Evolutionary conservation across 2,797 vertebrate species (phyloP), one percentile per base, ranked within the genome.

Genomic region (Channa striata): DNA sequence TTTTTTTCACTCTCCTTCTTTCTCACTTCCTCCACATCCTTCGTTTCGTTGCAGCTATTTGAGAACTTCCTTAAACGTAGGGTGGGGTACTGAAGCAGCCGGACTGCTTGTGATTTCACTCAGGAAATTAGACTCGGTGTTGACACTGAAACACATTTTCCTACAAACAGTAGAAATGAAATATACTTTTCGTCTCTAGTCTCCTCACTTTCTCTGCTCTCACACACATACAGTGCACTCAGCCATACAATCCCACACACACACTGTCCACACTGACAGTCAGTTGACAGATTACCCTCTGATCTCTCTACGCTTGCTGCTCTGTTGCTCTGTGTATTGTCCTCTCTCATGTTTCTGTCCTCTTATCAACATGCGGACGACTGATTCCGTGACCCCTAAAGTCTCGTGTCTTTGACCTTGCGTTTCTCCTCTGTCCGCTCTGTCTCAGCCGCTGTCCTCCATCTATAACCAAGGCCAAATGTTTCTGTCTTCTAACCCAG

Each of bases 261-360:
- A 33, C 21, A 36, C 6, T 3, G 43, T 54, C 14, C 20, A 59
- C 47, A 49, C 42, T 20, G 48, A 14, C 11, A 11, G 20, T 63
- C 61, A 68, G 50, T 40, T 72, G 53, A 36, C 61, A 71, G 65
- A 74, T 73, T 68, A 62, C 68, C 73, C 70, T 84, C 72, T 73
- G 56, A 59, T 76, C 72, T 73, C 58, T 72, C 72, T 23, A 13
- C 34, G 13, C 57, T 58, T 56, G 66, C 69, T 60, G 44, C 77
- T 52, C 49, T 50, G 68, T 60, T 40, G 11, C 13, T 43, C 73
- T 54, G 68, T 51, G 71, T 74, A 68, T 84, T 44, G 74, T 68
- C 61, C n/a, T 36, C 57, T 72, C 87, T 87, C 87, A 83, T 78
- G 82, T 91, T 80, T 87, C 84, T 79, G 60, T 72, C 42, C 74